Percentiles rank a stretch among this genome's conserved stretches.
phyloP scores from a whole-genome alignment of 2,113 vertebrate species.

The Oriolus oriolus region DNA sequence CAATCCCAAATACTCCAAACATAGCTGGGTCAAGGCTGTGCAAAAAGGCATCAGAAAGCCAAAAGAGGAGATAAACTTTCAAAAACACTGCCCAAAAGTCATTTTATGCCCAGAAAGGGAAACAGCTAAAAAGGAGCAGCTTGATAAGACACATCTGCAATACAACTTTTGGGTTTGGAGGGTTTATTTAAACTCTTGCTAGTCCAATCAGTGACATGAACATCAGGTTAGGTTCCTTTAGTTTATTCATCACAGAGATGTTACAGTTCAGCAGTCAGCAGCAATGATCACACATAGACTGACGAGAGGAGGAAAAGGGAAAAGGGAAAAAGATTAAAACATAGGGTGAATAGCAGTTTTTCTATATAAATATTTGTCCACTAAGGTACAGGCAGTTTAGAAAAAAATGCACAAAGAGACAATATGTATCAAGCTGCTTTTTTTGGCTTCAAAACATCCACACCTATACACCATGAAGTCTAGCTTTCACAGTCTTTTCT shows the following conservation, averaged over 20 bases:
- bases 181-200: not conserved
- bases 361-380: not conserved
- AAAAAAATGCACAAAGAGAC: not conserved
- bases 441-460: not conserved
- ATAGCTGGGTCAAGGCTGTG: not conserved
- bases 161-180: accelerated
- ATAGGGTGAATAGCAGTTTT: not conserved
- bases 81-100: not conserved
- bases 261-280: not conserved
- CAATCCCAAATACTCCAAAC: not conserved
- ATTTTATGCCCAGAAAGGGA: not conserved
- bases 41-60: not conserved
- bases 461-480: accelerated
- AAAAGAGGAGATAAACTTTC: not conserved
- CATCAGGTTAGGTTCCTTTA: not conserved
- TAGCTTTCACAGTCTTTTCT: not conserved
- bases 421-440: not conserved
- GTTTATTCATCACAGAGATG: not conserved
- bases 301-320: not conserved
- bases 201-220: not conserved
- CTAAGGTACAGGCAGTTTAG: not conserved
- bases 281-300: not conserved
- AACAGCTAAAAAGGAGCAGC: not conserved
- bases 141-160: not conserved
- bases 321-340: accelerated